Conservation (phyloP, 2,888 invertebrate genomes). For the Orchesellides sinensis region DNA sequence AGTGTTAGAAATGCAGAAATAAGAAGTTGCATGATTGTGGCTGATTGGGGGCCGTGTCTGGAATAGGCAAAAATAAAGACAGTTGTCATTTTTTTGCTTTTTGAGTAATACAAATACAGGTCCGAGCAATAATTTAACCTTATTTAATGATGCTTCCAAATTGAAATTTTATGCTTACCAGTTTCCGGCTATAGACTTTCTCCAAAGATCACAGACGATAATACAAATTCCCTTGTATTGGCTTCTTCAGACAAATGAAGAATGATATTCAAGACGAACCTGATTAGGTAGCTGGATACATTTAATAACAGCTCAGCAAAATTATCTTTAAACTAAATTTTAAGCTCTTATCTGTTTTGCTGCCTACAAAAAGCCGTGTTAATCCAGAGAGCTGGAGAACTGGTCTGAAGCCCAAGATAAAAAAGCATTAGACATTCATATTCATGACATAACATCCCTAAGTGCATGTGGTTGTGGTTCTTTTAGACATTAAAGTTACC, state of each 20-base stretch:
- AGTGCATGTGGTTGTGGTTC: no score
- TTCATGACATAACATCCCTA: no score
- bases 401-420: no score
- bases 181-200: background rate
- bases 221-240: background rate
- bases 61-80: background rate
- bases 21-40: slow-evolving; percentile 50
- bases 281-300: background rate
- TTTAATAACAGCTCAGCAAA: background rate
- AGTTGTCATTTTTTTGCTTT: background rate
- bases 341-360: background rate
- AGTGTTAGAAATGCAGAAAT: slow-evolving; percentile 54
- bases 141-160: no score
- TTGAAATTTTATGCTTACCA: background rate
- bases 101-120: no score
- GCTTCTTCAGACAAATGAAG: background rate
- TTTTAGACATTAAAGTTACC: no score
- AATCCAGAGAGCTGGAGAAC: no score
- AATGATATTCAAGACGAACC: background rate
- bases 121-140: no score
- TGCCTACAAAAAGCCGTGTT: background rate
- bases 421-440: no score
- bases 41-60: no score
- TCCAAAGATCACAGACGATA: background rate
- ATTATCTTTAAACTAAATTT: background rate